Evolutionary conservation across 1,140 invertebrate genomes (phyloP), one percentile per base, ranked within the genome.

Genomic region (Drosophila bipectinata): DNA sequence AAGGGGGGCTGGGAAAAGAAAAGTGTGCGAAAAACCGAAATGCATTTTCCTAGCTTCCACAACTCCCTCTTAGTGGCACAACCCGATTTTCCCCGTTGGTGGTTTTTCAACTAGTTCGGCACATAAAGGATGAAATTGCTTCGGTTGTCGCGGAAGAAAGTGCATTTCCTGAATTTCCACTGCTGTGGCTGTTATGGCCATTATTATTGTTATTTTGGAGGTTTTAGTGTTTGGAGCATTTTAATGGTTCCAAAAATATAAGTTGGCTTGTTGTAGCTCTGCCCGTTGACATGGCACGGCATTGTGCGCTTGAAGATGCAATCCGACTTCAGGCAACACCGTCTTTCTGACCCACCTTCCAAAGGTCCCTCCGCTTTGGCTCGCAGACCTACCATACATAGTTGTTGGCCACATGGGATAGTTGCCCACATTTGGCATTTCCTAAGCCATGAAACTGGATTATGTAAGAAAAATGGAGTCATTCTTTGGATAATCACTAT

Each of bases 221-320:
- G 59, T 56, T 58, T 63, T 61, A 64, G 47, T 57, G 53, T 53
- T 68, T 66, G 44, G 14, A 59, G 45, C 58, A 77, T 80, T 83
- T 83, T 84, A 72, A 84, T 76, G 66, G 71, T 64, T 57, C 48
- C 58, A 69, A 74, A 71, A 78, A 69, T 48, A 52, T 75, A 62
- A 51, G 37, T 63, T 62, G 49, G 69, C 41, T 64, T 57, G 45
- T 57, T 78, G 48, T 64, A 59, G 34, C 37, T 7, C 32, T 59
- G 62, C 7, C 52, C 60, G 28, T 75, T 63, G 58, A 71, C 60
- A 61, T 64, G 60, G 68, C 82, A 85, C 82, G 81, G 61, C 62
- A 87, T 87, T 74, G 52, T 59, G 54, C 64, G 60, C 81, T 84
- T 74, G 74, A 77, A 77, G 63, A 77, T 85, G 73, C 56, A 73